Conservation (phyloP, 2,113 vertebrate species). For the Tragelaphus scriptus region DNA sequence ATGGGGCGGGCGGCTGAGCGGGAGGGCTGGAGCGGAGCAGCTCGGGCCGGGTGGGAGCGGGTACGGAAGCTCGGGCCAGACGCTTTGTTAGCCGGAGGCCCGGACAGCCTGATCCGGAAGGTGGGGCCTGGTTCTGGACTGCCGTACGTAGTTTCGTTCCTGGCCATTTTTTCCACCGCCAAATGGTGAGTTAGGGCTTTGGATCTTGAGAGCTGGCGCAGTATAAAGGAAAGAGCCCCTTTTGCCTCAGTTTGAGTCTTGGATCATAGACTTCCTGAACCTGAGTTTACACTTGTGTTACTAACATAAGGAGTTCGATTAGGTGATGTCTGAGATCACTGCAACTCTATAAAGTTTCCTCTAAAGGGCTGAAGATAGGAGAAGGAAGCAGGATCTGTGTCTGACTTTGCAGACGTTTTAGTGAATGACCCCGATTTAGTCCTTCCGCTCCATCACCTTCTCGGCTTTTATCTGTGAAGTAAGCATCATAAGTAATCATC, state of each 20-base stretch:
- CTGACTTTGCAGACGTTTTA: background rate
- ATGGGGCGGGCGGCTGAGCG: background rate
- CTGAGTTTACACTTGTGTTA: background rate
- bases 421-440: background rate
- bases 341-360: background rate
- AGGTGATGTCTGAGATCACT: background rate
- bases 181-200: background rate
- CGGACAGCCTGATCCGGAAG: background rate
- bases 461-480: background rate
- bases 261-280: background rate
- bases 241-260: background rate
- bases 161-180: background rate
- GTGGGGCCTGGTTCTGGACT: background rate
- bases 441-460: background rate
- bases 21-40: background rate
- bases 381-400: background rate
- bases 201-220: background rate
- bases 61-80: background rate
- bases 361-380: background rate
- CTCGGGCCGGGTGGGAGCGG: fast-evolving
- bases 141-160: background rate
- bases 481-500: background rate
- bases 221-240: background rate
- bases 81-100: background rate
- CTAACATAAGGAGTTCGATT: background rate